phyloP scores from a whole-genome alignment of 53 echinoderm and acorn worm genomes.

The Arbacia lixula region DNA sequence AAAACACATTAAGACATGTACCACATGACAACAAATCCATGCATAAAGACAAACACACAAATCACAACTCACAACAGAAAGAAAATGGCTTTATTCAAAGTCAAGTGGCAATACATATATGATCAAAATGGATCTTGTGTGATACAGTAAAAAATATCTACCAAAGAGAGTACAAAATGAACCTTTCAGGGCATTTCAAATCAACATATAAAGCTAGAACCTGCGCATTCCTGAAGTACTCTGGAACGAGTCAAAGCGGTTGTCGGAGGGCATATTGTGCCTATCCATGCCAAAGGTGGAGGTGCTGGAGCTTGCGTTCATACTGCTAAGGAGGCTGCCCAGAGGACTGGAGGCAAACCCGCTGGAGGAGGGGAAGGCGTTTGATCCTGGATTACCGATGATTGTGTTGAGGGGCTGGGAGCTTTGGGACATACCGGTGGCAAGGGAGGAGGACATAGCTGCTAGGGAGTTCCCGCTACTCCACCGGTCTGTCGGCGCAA shows the following conservation, averaged over 20 bases:
- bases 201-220: slow-evolving; percentile 17
- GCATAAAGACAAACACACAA: too few species aligned
- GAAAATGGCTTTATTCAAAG: too few species aligned
- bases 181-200: too few species aligned
- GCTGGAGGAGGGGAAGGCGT: slow-evolving; percentile 26
- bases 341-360: slow-evolving; percentile 58
- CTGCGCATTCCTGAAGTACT: slow-evolving; percentile 10
- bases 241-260: slow-evolving; percentile 59
- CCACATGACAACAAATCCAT: too few species aligned
- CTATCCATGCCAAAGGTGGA: slow-evolving; percentile 61
- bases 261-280: slow-evolving; percentile 51
- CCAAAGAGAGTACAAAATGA: too few species aligned
- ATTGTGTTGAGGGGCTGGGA: slow-evolving; percentile 62
- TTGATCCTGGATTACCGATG: slow-evolving; percentile 58
- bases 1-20: too few species aligned
- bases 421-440: slow-evolving; percentile 65
- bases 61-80: too few species aligned
- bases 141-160: too few species aligned
- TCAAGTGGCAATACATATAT: too few species aligned
- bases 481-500: slow-evolving; percentile 59
- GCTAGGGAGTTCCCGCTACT: slow-evolving; percentile 27
- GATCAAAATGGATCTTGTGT: too few species aligned
- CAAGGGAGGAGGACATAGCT: slow-evolving; percentile 59
- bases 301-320: slow-evolving; percentile 62
- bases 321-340: slow-evolving; percentile 65